Conservation (phyloP, 2,888 invertebrate species). For the Quadroppia sp. region DNA sequence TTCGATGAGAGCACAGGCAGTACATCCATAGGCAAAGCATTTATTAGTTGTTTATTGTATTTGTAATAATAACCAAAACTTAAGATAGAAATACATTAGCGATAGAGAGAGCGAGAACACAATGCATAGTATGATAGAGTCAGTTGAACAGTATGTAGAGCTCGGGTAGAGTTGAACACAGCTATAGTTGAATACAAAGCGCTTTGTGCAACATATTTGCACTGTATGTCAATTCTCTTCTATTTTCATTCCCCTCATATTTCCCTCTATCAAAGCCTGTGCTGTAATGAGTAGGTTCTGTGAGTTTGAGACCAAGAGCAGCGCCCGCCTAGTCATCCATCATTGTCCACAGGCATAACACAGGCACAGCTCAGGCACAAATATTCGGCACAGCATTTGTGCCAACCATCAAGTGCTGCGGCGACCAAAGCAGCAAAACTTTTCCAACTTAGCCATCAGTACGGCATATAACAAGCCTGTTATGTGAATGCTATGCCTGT, state of each 20-base stretch:
- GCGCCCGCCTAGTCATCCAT: slow-evolving; percentile 42
- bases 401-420: slow-evolving; percentile 31
- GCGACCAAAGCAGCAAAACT: slow-evolving; percentile 25
- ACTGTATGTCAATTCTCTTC: slow-evolving; percentile 21
- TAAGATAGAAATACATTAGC: neutral
- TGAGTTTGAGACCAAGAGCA: slow-evolving; percentile 15
- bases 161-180: neutral
- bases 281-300: slow-evolving; percentile 33
- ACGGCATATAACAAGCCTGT: neutral
- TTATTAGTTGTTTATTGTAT: slow-evolving; percentile 24
- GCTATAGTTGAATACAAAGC: neutral
- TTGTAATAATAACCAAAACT: neutral
- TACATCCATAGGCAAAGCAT: neutral
- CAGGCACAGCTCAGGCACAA: too few species aligned
- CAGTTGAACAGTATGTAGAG: neutral
- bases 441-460: slow-evolving; percentile 14
- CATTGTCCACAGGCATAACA: slow-evolving; percentile 41
- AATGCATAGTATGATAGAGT: slow-evolving; percentile 13
- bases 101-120: neutral
- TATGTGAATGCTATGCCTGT: neutral
- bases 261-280: slow-evolving; percentile 25
- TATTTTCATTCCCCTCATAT: slow-evolving; percentile 29
- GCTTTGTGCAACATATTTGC: slow-evolving; percentile 30
- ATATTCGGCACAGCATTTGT: slow-evolving; percentile 24
- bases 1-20: too few species aligned